Percentiles rank a stretch among this genome's conserved stretches.
phyloP scores from a whole-genome alignment of 2,797 vertebrate species.

The Anguilla megastoma region DNA sequence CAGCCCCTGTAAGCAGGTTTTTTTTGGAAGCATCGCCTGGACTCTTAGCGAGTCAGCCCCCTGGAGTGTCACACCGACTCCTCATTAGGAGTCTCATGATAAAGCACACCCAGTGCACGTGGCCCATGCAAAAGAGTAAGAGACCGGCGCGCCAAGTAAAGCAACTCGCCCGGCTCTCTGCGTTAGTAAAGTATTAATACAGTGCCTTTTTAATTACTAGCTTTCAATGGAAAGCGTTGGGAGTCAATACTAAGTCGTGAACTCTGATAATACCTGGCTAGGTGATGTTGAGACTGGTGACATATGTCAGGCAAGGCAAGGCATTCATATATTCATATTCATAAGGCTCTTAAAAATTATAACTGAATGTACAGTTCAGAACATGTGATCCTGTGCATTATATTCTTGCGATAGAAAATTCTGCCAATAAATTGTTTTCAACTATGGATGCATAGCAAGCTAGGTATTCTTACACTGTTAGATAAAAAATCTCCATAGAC shows the following conservation, averaged over 20 bases:
- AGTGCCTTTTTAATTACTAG: background rate
- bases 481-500: background rate
- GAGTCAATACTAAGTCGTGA: background rate
- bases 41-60: constrained; percentile 49
- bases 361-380: background rate
- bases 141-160: background rate
- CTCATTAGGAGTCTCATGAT: constrained; percentile 49
- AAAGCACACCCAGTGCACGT: constrained; percentile 33
- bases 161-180: background rate
- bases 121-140: constrained; percentile 29
- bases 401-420: background rate
- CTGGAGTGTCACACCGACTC: constrained; percentile 46
- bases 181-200: background rate
- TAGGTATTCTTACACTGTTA: background rate
- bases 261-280: background rate
- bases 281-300: background rate
- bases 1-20: constrained; percentile 51
- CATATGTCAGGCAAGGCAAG: background rate
- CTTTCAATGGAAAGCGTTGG: background rate
- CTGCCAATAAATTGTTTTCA: background rate
- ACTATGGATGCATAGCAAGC: background rate
- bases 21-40: constrained; percentile 46
- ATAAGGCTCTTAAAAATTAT: background rate
- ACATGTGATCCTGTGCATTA: background rate
- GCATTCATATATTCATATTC: background rate